Evolutionary conservation across 2,888 invertebrate genomes (phyloP), one percentile per base, ranked within the genome.

Genomic region (Clostera curtula): DNA sequence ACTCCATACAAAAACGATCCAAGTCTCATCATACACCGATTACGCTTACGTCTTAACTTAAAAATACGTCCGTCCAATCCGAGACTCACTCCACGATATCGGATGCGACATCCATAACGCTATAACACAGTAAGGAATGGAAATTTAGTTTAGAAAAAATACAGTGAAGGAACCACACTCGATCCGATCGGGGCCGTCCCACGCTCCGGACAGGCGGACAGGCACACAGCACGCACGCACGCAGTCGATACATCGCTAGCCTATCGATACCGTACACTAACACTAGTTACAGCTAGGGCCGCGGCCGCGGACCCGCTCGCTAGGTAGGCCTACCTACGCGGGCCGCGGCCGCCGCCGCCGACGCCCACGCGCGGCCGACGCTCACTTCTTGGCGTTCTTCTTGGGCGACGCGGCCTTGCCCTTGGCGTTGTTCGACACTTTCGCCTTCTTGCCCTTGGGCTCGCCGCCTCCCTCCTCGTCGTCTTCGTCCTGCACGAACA

Each of bases 401-500:
- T 91, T 91, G 72, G 89, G 89, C 49, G 88, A 87, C 31, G 88
- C 82, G 33, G 87, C 83, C 79, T 90, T 90, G 59, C 89, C 90
- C 73, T 89, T 88, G 62, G 88, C 85, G 57, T 89, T 89, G 74
- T 89, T 89, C 55, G 88, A 87, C 70, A 90, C 77, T 83, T 91
- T 91, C 72, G 89, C 88, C 62, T 91, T 90, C 77, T 93, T 93
- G 73, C 89, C 90, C 77, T 93, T 92, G 53, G 92, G 90, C 71
- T 90, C 90, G 19, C 90, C n/a, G n/a, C n/a, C n/a, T n/a, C n/a
- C 91, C 11, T 92, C 92, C 38, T 92, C 92, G 11, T 90, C 90
- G 29, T 90, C 90, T 36, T 90, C 90, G 33, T 89, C 89, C 73
- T 90, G 62, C 9, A 15, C 22, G 28, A 39, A 30, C 3, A 17